Base-by-base conservation (phyloP, 2,888 invertebrate species). In the Graphium colonna region DNA sequence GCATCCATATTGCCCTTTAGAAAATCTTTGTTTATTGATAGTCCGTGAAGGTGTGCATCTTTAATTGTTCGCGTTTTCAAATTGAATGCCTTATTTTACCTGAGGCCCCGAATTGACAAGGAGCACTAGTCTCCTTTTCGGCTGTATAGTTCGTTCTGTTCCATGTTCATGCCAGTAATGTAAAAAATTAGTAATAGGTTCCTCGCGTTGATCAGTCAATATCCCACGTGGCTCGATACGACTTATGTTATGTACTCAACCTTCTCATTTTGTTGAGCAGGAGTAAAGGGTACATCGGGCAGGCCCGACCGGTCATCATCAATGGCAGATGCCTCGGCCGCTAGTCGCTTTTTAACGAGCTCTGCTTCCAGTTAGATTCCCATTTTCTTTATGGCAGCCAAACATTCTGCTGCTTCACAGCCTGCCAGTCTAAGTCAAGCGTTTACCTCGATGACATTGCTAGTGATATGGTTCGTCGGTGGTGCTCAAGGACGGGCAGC, bases 281-380 rank as follows among this genome's bases (percentile, higher is more conserved):
- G 15, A 7, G 40, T 16, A 10, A 40, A 13, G 5, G 40, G 40
- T 15, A 16, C 36, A 9, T 13, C 36, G 18, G 21, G 46, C 7
- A 46, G 13, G n/a, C 18, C 21, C 2, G 33, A 31, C 33, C 40
- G 8, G 15, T 46, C 36, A 13, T 46, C 46, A 8, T 46, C 16
- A 16, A 46, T 36, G 5, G 17, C n/a, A 8, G 46, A 33, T 13
- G 36, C 36, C 17, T 46, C 33, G 16, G 46, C 28, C 7, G 46
- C 46, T 46, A 46, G 28, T 18, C 46, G 4, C 15, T 46, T 46
- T 9, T 36, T 46, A 8, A 46, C 28, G 10, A 46, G 15, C 0
- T 46, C 46, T n/a, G 33, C 18, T n/a, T 46, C 46, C 36, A 46
- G 33, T 17, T 46, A 33, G 1, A 28, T 16, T 17, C 36, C 36